Evolutionary conservation across 1,140 invertebrate genomes (phyloP), one percentile per base, ranked within the genome.

Genomic region (Helicoverpa zea): DNA sequence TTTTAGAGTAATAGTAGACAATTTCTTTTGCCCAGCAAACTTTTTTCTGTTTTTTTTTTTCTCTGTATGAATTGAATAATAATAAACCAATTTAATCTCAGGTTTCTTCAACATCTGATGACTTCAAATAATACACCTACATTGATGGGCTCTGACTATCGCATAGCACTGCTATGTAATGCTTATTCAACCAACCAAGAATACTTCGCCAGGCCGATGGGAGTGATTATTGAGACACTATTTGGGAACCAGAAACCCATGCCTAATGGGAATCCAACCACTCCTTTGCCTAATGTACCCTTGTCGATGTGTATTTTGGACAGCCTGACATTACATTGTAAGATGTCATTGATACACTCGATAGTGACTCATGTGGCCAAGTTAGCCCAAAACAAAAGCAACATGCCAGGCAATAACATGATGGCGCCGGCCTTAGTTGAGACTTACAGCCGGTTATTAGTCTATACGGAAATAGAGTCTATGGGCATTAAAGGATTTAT

Each of bases 401-500:
- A 91, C 52, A 96, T 98, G 85, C 96, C 97, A 0, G 92, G 92
- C 0, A 94, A 91, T 23, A 93, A 88, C 74, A 97, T 97, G 74
- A 95, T 99, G 76, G 97, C 98, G 1, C 98, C 99, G 2, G 98
- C 98, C 0, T 94, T 99, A 0, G 97, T 99, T 0, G 99, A 99
- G 95, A 99, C 99, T 0, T 99, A 99, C 92, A 98, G 98, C 63
- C 95, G 98, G 82, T 94, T 99, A 49, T 93, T 99, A 18, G 98
- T 99, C 0, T 99, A 99, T 86, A 99, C 98, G 30, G 99, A 99
- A 96, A 99, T 99, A 73, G 99, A 99, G 94, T 99, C 98, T 54
- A 96, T 99, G 9, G 98, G 99, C 35, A 99, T 99, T 61, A 99
- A 99, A 96, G 98, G 98, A 59, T 99, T 99, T 91, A 98, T 99